phyloP scores from a whole-genome alignment of 2,113 vertebrate genomes.

The Paradoxurus hermaphroditus region DNA sequence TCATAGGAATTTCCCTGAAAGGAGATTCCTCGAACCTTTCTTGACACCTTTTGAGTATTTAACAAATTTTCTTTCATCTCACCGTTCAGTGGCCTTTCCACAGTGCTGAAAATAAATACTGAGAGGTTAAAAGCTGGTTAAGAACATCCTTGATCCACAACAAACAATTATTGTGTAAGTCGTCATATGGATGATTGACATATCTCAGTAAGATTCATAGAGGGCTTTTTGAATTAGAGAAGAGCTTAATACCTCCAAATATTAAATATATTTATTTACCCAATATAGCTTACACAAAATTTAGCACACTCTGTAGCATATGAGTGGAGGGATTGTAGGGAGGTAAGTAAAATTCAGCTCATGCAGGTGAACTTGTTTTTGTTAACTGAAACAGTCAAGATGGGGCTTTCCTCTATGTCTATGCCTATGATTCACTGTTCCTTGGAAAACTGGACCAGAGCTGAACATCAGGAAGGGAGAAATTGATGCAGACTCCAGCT shows the following conservation, averaged over 20 bases:
- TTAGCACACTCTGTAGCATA: not conserved
- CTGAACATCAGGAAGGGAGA: not conserved
- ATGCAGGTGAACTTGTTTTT: not conserved
- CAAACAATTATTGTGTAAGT: not conserved
- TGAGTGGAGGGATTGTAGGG: not conserved
- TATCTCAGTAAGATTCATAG: not conserved
- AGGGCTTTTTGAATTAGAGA: not conserved
- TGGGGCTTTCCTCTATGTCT: conserved; percentile 5
- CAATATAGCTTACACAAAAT: not conserved
- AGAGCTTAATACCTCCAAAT: not conserved
- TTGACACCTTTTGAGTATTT: not conserved
- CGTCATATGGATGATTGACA: not conserved
- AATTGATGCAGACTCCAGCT: not conserved
- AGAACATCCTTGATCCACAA: not conserved
- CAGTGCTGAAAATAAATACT: not conserved
- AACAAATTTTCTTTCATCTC: not conserved
- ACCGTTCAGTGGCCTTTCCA: not conserved
- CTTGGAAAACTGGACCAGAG: not conserved
- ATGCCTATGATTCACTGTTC: not conserved
- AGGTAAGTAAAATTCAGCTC: not conserved
- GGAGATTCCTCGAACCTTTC: not conserved
- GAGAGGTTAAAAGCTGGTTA: not conserved
- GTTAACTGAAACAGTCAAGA: not conserved
- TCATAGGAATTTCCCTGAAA: not conserved
- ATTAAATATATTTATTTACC: conserved; percentile 6